A percentile compares a stretch with the other conserved stretches of the same genome.
These are phyloP conservation scores for Rhizomys pruinosus DNA, from an alignment of 2,113 vertebrate genomes.

Conservation along the genomic window DNA sequence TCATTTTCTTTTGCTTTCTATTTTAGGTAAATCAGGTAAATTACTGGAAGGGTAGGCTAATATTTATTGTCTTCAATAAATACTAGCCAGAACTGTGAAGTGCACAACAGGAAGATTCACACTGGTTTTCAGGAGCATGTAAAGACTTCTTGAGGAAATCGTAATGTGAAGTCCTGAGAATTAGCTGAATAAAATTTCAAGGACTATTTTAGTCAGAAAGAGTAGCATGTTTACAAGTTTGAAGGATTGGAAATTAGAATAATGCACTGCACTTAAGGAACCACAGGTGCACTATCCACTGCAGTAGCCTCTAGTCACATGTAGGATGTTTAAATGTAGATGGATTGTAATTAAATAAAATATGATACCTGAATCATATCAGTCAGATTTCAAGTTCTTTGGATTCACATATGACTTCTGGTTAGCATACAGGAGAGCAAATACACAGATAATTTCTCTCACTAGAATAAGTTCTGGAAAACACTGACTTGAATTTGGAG, in stretches of 20 bases:
- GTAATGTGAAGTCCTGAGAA: not conserved
- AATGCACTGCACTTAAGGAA: not conserved
- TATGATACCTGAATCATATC: not conserved
- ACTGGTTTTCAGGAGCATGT: not conserved
- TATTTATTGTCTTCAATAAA: not conserved
- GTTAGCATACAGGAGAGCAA: not conserved
- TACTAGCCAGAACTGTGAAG: not conserved
- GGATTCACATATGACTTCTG: not conserved
- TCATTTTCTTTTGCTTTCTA: not conserved
- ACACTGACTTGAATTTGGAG: not conserved
- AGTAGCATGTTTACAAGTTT: not conserved
- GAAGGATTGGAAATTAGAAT: not conserved
- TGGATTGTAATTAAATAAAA: not conserved
- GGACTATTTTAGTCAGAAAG: not conserved
- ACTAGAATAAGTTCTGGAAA: not conserved
- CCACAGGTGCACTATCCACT: not conserved
- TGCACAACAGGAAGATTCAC: not conserved
- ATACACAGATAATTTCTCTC: not conserved
- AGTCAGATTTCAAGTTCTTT: not conserved
- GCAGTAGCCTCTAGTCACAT: not conserved
- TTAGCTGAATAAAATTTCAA: not conserved
- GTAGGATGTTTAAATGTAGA: not conserved
- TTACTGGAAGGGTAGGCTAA: not conserved
- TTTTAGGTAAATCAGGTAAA: not conserved
- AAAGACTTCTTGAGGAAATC: not conserved